Percentiles rank a stretch among this genome's conserved stretches.
Evolutionary conservation across 2,113 vertebrate species (phyloP).

Genomic region (Marmota flaviventris): DNA sequence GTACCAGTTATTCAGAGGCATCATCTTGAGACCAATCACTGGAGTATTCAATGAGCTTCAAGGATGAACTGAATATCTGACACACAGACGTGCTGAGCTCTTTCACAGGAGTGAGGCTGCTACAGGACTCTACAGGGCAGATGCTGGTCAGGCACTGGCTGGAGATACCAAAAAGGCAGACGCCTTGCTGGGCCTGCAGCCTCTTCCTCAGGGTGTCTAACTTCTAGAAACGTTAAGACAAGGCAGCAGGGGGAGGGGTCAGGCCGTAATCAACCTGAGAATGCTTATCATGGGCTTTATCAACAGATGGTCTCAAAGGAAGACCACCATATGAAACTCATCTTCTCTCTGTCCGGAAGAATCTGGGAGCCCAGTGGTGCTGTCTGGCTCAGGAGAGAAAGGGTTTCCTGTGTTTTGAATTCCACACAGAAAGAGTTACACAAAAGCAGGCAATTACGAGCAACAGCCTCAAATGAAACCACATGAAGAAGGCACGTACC

Average conservation of each 20-base stretch:
- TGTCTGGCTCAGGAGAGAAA: background rate
- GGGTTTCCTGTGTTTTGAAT: background rate
- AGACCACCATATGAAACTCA: background rate
- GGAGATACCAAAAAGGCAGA: background rate
- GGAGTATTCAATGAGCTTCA: background rate
- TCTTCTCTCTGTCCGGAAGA: background rate
- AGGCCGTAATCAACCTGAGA: fast-evolving
- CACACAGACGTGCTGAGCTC: background rate
- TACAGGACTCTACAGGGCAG: background rate
- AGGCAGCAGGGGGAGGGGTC: background rate
- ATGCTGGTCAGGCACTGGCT: fast-evolving
- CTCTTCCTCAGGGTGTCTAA: background rate
- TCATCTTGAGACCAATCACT: background rate
- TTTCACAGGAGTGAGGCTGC: background rate
- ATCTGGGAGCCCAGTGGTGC: fast-evolving
- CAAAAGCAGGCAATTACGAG: background rate
- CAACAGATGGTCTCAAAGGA: background rate
- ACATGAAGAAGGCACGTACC: constrained; percentile 86
- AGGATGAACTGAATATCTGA: background rate
- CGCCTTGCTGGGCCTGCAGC: fast-evolving
- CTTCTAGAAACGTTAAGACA: background rate
- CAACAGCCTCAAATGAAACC: background rate
- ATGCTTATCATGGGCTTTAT: background rate
- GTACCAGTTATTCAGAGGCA: background rate
- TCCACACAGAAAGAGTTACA: background rate